phyloP scores from a whole-genome alignment of 2,113 vertebrate species.

The Psilopogon haemacephalus region DNA sequence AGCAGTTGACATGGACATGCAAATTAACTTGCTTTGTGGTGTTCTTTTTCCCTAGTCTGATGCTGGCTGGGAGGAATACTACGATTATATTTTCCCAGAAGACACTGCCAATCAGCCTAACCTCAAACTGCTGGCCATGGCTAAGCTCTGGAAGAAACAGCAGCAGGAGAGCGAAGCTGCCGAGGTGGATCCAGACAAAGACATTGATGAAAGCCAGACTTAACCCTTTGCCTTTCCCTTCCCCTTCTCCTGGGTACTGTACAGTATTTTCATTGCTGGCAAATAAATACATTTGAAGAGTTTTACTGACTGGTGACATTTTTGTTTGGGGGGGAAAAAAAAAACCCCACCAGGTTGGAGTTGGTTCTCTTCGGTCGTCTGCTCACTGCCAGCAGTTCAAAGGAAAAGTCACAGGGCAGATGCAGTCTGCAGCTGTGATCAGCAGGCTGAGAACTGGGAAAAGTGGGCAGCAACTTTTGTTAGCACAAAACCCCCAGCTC shows the following conservation, averaged over 20 bases:
- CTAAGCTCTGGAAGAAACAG: slow-evolving; percentile 98
- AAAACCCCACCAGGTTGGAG: background rate
- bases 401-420: too few species aligned
- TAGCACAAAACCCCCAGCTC: background rate
- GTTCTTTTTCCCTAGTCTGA: slow-evolving; percentile 81
- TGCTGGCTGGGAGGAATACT: slow-evolving; percentile 98
- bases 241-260: slow-evolving; percentile 17
- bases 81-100: slow-evolving; percentile 98
- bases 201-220: slow-evolving; percentile 70
- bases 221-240: background rate
- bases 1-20: background rate
- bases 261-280: slow-evolving; percentile 58
- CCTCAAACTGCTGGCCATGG: slow-evolving; percentile 97
- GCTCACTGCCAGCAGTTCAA: background rate
- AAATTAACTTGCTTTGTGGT: background rate
- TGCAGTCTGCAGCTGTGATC: background rate
- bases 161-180: slow-evolving; percentile 75
- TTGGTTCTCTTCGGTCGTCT: background rate
- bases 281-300: slow-evolving; percentile 50
- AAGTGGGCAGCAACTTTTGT: background rate
- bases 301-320: background rate
- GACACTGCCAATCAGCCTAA: slow-evolving; percentile 98
- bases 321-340: background rate
- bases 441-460: background rate
- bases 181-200: slow-evolving; percentile 65